Conservation (phyloP, 2,113 vertebrate genomes). For the Aviceda subcristata region DNA sequence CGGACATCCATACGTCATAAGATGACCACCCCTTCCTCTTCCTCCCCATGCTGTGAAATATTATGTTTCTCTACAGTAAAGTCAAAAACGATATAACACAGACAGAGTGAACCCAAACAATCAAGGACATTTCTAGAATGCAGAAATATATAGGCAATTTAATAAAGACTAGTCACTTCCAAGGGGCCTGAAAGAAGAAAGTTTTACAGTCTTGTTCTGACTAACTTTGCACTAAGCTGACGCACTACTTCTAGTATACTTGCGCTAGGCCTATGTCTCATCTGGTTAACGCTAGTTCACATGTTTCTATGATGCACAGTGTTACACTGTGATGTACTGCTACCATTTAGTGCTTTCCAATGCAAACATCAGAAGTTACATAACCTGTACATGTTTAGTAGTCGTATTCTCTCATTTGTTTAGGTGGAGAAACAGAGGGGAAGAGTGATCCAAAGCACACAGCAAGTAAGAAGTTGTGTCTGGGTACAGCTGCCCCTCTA, state of each 20-base stretch:
- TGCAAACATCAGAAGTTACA: neutral
- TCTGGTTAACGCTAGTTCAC: neutral
- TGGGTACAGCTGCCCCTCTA: neutral
- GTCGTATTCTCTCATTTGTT: neutral
- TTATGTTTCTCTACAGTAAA: neutral
- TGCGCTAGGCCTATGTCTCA: neutral
- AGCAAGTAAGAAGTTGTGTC: neutral
- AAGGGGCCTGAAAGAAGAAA: neutral
- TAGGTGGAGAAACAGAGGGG: neutral
- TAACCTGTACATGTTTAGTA: neutral
- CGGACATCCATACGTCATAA: neutral
- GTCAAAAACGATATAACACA: neutral
- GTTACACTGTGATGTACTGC: fast-evolving
- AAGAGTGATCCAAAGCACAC: neutral
- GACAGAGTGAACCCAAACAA: neutral
- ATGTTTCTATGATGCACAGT: neutral
- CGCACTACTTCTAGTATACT: neutral
- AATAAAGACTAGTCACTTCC: neutral
- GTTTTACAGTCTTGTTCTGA: neutral
- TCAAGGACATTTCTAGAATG: neutral
- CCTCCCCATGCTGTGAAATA: neutral
- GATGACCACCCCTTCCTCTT: neutral
- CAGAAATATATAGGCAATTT: neutral
- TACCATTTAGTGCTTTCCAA: neutral
- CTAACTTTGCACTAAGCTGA: neutral